Evolutionary conservation across 1,140 invertebrate genomes (phyloP).

Genomic region (Zeugodacus cucurbitae): DNA sequence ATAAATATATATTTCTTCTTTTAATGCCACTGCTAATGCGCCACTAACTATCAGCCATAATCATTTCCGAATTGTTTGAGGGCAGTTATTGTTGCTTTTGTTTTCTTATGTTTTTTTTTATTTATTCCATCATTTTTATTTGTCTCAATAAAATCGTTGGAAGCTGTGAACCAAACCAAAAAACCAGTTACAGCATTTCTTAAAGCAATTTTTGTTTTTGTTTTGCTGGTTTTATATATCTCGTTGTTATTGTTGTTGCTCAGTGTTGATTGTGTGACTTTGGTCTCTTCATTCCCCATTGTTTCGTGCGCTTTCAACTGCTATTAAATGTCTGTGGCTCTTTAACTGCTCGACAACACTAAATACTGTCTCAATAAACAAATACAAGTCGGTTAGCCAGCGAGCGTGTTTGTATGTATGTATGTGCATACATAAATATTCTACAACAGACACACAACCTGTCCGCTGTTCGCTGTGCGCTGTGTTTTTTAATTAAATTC

Average conservation of each 20-base stretch:
- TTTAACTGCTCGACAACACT: not conserved
- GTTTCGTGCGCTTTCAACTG: not conserved
- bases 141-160: constrained; percentile 15
- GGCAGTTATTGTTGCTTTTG: not conserved
- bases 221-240: not conserved
- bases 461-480: not conserved
- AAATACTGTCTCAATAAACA: constrained; percentile 37
- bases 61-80: not conserved
- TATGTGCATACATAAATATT: not conserved
- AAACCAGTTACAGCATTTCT: not conserved
- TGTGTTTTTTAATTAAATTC: constrained; percentile 41
- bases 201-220: not conserved
- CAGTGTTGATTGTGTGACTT: not conserved
- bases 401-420: not conserved
- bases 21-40: not conserved
- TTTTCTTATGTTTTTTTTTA: not conserved
- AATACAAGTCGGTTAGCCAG: not conserved
- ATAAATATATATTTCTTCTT: not conserved
- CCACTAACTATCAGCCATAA: not conserved
- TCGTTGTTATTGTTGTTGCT: not conserved
- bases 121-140: not conserved
- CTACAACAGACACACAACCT: not conserved
- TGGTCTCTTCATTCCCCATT: not conserved
- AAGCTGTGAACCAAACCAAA: not conserved
- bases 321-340: not conserved